Percentiles rank a stretch among this genome's conserved stretches.
phyloP scores from a whole-genome alignment of 2,797 vertebrate genomes.

The Stomatorhinus walkeri region DNA sequence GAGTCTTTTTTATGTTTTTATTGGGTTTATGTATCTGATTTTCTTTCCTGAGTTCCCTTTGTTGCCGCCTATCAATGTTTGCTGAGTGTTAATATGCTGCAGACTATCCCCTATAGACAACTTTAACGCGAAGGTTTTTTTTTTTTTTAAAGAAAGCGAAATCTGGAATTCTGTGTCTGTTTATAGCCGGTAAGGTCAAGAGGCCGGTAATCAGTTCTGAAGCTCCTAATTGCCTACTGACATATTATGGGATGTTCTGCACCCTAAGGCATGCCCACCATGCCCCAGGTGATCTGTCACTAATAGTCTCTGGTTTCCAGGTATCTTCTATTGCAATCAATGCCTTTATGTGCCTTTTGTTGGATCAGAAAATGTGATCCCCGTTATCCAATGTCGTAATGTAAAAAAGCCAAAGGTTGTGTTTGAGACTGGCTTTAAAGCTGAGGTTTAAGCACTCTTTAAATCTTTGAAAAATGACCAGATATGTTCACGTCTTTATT shows the following conservation, averaged over 20 bases:
- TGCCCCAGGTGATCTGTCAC: not conserved
- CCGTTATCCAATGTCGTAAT: not conserved
- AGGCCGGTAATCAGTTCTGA: not conserved
- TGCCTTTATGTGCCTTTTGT: not conserved
- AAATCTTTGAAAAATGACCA: not conserved
- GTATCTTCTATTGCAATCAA: not conserved
- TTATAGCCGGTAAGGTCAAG: not conserved
- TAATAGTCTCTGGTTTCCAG: not conserved
- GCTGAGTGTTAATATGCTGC: not conserved
- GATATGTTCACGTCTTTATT: not conserved
- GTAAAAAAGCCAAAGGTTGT: not conserved
- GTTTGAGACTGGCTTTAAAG: not conserved
- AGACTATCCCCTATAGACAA: not conserved
- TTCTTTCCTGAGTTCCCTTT: not conserved
- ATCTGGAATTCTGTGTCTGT: not conserved
- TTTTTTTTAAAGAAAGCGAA: not conserved
- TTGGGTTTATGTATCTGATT: not conserved
- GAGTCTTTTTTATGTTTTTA: not conserved
- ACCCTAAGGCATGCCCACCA: not conserved
- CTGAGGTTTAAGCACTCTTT: not conserved
- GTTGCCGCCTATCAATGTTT: not conserved
- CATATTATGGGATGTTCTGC: not conserved
- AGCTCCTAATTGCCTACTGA: not conserved
- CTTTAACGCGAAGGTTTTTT: not conserved
- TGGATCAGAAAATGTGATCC: not conserved